Evolutionary conservation across 92 coral and sea anemone genomes (phyloP).

Genomic region (Virgularia gustaviana): DNA sequence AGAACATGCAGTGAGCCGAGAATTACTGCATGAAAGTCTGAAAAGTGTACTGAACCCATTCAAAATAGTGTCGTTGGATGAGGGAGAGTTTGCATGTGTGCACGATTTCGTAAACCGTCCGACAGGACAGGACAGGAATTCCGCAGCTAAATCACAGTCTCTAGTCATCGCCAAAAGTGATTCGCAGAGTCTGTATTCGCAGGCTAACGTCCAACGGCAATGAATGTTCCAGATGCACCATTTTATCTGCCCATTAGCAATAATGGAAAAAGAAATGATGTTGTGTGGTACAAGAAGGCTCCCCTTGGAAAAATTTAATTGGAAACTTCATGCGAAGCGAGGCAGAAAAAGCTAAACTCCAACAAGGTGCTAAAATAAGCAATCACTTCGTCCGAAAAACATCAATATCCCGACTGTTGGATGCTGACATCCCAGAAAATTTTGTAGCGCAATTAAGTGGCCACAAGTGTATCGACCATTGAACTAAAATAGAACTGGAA

Average conservation of each 20-base stretch:
- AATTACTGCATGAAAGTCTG: too few species aligned
- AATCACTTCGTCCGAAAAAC: constrained; percentile 25
- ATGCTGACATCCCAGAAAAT: constrained; percentile 39
- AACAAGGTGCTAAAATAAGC: constrained; percentile 16
- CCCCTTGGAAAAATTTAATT: constrained; percentile 30
- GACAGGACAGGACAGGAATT: too few species aligned
- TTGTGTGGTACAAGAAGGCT: constrained; percentile 35
- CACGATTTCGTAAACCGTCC: too few species aligned
- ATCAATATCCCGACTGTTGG: constrained; percentile 30
- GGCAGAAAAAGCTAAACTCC: constrained; percentile 33
- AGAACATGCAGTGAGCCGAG: too few species aligned
- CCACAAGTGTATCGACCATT: constrained; percentile 34
- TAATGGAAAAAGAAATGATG: constrained; percentile 4
- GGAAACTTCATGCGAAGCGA: constrained; percentile 28
- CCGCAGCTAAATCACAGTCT: too few species aligned
- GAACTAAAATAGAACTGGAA: too few species aligned
- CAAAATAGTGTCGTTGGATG: too few species aligned
- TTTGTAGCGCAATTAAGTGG: constrained; percentile 45
- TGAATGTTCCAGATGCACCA: constrained; percentile 37
- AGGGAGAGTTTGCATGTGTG: too few species aligned
- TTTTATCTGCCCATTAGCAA: constrained; percentile 19
- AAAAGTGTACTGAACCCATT: too few species aligned
- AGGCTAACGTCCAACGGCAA: constrained; percentile 20
- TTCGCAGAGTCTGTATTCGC: too few species aligned
- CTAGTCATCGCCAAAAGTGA: too few species aligned